Conservation (phyloP, 2,888 invertebrate species). For the Eupithecia vulgata region DNA sequence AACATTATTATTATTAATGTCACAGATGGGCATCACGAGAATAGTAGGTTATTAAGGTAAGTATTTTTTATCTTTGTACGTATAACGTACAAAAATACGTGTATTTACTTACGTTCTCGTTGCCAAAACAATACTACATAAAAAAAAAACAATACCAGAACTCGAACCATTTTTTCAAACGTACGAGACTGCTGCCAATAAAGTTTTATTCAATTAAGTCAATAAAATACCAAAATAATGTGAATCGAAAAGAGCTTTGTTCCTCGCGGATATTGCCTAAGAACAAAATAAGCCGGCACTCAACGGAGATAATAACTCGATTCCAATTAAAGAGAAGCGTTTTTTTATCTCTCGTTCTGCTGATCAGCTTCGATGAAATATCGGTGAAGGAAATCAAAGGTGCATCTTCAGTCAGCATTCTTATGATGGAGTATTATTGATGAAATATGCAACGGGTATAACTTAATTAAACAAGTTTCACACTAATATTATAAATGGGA, state of each 20-base stretch:
- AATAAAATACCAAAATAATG: constrained; percentile 23
- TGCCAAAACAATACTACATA: background rate
- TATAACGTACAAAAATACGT: no score
- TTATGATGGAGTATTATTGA: background rate
- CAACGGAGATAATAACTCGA: constrained; percentile 53
- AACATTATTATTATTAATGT: no score
- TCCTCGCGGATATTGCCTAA: constrained; percentile 44
- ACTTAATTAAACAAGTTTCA: no score
- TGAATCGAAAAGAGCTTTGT: constrained; percentile 37
- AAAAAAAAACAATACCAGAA: background rate
- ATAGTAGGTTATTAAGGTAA: no score
- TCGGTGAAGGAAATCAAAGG: constrained; percentile 52
- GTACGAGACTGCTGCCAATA: background rate
- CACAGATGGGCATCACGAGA: no score
- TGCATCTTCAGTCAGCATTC: constrained; percentile 25
- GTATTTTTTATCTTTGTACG: no score
- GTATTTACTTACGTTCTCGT: background rate
- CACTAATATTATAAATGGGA: no score
- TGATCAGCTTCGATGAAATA: constrained; percentile 63
- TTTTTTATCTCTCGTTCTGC: constrained; percentile 56
- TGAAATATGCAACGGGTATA: background rate
- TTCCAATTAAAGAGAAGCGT: constrained; percentile 61
- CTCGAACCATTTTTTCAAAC: background rate
- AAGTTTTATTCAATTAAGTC: constrained; percentile 20
- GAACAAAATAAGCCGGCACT: constrained; percentile 43